Evolutionary conservation across 2,797 vertebrate species (phyloP), one percentile per base, ranked within the genome.

Genomic region (Pipistrellus kuhlii): DNA sequence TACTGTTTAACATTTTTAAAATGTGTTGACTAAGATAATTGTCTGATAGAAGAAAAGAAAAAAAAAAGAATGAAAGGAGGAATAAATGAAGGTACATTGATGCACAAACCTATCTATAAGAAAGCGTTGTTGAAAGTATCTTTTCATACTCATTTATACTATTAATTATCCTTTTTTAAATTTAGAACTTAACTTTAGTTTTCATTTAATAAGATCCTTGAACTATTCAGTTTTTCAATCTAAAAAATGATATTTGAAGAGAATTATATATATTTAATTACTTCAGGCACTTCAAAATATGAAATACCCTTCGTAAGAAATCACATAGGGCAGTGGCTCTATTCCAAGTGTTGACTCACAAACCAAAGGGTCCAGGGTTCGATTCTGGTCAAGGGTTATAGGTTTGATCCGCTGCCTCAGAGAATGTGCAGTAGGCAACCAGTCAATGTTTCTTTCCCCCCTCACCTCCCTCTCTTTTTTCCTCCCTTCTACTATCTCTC

Each of bases 171-270:
- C 14, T 10, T 27, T 25, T 64, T 46, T 80, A 44, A 51, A 6
- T 57, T 88, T 21, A 46, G 2, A 83, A 91, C 46, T 80, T 87
- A 84, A 77, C 72, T 41, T 83, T 75, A 88, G 1, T 38, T 85
- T 85, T 87, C 14, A 44, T 68, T 91, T 90, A 91, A 78, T 69
- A 87, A 78, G 27, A 83, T 85, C 14, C 0, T 23, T 27, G 81
- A 80, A 48, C 48, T 41, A 17, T 82, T 89, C 12, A 44, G 3
- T 3, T 77, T 93, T 76, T 75, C 1, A 76, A 87, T 85, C 14
- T 91, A 72, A 94, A 93, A 93, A 73, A 62, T 30, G 11, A 82
- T 15, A 85, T 51, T n/a, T 90, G 38, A 93, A 85, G 38, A 59
- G 11, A 27, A 59, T 59, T 59, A 90, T 88, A 72, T 48, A 69